Conservation (phyloP, 2,113 vertebrate genomes). For the Tricholaema leucomelas region DNA sequence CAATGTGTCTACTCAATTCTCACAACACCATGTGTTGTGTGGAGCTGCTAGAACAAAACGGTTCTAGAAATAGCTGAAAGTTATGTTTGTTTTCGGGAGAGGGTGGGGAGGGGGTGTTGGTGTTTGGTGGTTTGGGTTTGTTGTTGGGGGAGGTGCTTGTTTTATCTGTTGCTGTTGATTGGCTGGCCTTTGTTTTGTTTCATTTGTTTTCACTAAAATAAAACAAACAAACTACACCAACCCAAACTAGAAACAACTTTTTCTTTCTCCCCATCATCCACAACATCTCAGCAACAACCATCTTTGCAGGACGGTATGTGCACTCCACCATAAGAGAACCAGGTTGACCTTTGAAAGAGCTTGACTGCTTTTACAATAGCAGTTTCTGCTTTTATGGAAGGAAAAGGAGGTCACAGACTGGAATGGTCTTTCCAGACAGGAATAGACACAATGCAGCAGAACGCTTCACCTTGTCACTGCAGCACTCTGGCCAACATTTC, state of each 20-base stretch:
- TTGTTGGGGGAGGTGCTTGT: neutral
- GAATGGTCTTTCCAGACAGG: neutral
- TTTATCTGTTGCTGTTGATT: neutral
- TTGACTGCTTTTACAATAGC: neutral
- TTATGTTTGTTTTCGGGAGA: neutral
- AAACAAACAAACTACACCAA: neutral
- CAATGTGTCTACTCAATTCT: neutral
- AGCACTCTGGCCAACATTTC: neutral
- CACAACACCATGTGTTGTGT: neutral
- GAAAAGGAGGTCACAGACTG: neutral
- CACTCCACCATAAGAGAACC: neutral
- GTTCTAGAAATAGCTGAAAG: neutral
- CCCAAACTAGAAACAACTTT: neutral
- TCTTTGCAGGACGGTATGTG: neutral
- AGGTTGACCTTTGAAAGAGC: neutral
- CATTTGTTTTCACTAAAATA: too few species aligned
- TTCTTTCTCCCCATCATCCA: fast-evolving
- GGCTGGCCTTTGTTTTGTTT: neutral
- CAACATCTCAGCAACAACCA: neutral
- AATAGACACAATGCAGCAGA: neutral
- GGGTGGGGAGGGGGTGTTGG: neutral
- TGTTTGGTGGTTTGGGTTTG: neutral
- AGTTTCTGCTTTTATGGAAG: neutral
- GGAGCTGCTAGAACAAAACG: neutral
- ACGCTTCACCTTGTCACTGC: neutral